Evolutionary conservation across 2,797 vertebrate species (phyloP).

Genomic region (Aselliscus stoliczkanus): DNA sequence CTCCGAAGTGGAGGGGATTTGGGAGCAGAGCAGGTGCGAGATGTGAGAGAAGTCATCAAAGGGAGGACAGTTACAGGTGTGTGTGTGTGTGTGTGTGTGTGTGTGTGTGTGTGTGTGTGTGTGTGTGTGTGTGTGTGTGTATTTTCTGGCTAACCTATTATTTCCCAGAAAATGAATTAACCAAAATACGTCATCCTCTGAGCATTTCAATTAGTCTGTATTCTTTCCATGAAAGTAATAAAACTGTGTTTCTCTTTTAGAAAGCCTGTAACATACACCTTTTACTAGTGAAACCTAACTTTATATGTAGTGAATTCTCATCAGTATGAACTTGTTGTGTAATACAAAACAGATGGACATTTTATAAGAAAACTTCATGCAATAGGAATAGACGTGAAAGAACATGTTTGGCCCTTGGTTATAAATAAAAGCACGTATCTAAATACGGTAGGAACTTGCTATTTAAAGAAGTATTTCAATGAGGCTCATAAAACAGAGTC

Average conservation of each 20-base stretch:
- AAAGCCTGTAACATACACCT: not conserved
- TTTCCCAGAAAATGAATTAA: conserved; percentile 43
- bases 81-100: not conserved
- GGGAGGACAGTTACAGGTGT: too few species aligned
- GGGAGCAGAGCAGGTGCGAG: not conserved
- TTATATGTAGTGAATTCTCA: conserved; percentile 21
- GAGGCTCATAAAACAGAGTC: not conserved
- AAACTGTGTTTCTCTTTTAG: conserved; percentile 1
- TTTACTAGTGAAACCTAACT: not conserved
- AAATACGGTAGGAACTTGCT: not conserved
- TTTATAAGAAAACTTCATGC: not conserved
- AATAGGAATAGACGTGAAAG: not conserved
- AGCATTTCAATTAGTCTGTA: not conserved
- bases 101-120: not conserved
- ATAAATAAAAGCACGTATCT: conserved; percentile 10
- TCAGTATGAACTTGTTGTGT: conserved; percentile 5
- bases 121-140: rapidly evolving
- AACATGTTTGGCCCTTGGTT: not conserved
- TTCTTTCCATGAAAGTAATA: not conserved
- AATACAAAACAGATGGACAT: conserved; percentile 20
- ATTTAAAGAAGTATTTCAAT: not conserved
- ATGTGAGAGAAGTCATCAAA: not conserved
- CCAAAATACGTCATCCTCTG: conserved; percentile 34
- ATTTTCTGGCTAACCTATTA: not conserved
- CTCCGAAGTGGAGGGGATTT: not conserved